Evolutionary conservation across 2,797 vertebrate species (phyloP).

Genomic region (Tauraco hartlaubi): DNA sequence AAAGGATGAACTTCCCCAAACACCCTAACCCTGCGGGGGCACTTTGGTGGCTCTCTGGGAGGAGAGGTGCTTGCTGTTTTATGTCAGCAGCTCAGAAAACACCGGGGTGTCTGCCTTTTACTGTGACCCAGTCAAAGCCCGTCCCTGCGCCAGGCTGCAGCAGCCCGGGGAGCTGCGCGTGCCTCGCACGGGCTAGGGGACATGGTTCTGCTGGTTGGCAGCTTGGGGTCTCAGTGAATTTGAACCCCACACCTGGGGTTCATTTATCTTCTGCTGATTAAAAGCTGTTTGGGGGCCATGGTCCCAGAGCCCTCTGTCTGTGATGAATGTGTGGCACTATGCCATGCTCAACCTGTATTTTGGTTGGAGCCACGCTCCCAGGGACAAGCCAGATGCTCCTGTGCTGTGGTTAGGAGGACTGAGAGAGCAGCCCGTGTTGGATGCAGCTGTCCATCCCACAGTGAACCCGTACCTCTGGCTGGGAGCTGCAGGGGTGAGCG

Average conservation of each 20-base stretch:
- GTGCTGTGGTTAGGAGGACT: neutral
- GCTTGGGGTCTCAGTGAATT: neutral
- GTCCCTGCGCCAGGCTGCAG: neutral
- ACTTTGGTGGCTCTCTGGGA: neutral
- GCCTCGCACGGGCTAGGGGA: accelerated
- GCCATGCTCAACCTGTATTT: neutral
- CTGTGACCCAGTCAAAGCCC: neutral
- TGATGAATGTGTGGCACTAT: neutral
- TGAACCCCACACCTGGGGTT: neutral
- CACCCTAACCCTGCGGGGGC: neutral
- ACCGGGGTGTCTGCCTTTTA: neutral
- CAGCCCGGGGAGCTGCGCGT: neutral
- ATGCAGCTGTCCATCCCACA: neutral
- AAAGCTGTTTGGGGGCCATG: neutral
- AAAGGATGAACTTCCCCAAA: neutral
- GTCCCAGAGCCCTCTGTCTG: neutral
- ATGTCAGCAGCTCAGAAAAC: neutral
- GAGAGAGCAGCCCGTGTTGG: neutral
- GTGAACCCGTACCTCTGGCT: neutral
- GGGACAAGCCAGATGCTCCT: neutral
- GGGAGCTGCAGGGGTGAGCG: neutral
- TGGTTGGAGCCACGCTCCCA: accelerated
- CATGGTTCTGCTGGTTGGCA: neutral
- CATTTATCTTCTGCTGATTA: neutral
- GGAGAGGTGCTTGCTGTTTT: neutral